phyloP scores from a whole-genome alignment of 2,797 vertebrate genomes.

The Paramormyrops hopkinsi region DNA sequence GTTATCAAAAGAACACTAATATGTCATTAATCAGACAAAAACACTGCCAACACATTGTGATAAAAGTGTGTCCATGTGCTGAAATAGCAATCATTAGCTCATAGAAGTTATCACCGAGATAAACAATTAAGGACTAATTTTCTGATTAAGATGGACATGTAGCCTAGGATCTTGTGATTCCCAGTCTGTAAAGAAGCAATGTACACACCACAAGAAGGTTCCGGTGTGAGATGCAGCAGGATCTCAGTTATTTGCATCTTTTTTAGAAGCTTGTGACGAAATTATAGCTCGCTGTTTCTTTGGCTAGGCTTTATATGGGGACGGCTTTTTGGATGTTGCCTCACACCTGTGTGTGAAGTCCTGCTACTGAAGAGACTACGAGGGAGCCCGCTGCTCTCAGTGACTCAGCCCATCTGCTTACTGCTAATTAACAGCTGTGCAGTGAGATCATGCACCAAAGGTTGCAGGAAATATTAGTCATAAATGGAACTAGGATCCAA shows the following conservation, averaged over 20 bases:
- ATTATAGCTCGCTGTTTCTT: background rate
- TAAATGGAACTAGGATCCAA: background rate
- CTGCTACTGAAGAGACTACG: background rate
- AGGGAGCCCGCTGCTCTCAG: background rate
- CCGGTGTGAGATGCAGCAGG: background rate
- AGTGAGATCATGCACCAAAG: slow-evolving; percentile 13
- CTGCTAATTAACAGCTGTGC: slow-evolving; percentile 16
- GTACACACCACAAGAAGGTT: background rate
- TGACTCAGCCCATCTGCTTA: slow-evolving; percentile 19
- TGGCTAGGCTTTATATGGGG: background rate
- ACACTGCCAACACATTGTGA: background rate
- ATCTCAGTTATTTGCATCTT: slow-evolving; percentile 9
- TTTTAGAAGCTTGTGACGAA: slow-evolving; percentile 13
- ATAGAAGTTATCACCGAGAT: background rate
- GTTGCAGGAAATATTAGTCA: slow-evolving; percentile 4
- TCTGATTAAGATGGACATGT: background rate
- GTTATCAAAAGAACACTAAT: background rate
- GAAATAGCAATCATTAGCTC: background rate
- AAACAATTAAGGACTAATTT: background rate
- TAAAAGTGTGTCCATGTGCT: background rate
- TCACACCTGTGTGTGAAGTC: slow-evolving; percentile 14
- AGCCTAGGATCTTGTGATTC: background rate
- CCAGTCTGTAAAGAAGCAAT: background rate
- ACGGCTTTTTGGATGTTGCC: background rate
- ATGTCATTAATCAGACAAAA: background rate